These are phyloP conservation scores for Ectemnius cavifrons DNA, from an alignment of 2,888 invertebrate genomes.

Conservation along the genomic window DNA sequence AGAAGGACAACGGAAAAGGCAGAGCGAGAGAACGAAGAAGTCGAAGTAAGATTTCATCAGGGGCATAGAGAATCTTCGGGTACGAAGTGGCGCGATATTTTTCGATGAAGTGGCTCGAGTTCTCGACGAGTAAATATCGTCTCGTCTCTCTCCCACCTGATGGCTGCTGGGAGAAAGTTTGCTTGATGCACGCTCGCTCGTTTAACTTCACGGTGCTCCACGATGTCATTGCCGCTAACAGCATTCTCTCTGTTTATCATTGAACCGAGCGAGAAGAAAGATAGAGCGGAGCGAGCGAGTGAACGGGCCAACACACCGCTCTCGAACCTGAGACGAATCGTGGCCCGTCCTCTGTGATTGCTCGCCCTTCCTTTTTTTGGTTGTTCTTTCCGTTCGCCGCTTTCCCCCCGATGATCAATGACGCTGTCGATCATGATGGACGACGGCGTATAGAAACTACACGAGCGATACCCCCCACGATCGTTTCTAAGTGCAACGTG, in stretches of 20 bases:
- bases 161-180: conserved; percentile 20
- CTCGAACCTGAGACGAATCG: conserved; percentile 50
- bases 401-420: conserved; percentile 53
- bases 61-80: conserved; percentile 16
- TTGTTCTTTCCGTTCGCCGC: conserved; percentile 4
- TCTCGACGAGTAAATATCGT: conserved; percentile 29
- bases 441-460: conserved; percentile 37
- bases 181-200: conserved; percentile 35
- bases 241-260: conserved; percentile 42
- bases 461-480: conserved; percentile 1
- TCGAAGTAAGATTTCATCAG: conserved; percentile 4
- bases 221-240: conserved; percentile 52
- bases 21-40: not conserved
- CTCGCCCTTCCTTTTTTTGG: conserved; percentile 39
- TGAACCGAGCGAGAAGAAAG: conserved; percentile 38
- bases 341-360: conserved; percentile 49
- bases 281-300: not conserved
- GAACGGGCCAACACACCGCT: conserved; percentile 27
- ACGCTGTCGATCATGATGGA: conserved; percentile 52
- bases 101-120: not conserved
- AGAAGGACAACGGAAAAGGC: not conserved
- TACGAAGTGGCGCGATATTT: conserved; percentile 9
- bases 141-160: no score
- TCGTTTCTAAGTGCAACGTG: not conserved
- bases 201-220: conserved; percentile 41